Base-by-base conservation (phyloP, 2,888 invertebrate species). In the Druceiella hillmani region DNA sequence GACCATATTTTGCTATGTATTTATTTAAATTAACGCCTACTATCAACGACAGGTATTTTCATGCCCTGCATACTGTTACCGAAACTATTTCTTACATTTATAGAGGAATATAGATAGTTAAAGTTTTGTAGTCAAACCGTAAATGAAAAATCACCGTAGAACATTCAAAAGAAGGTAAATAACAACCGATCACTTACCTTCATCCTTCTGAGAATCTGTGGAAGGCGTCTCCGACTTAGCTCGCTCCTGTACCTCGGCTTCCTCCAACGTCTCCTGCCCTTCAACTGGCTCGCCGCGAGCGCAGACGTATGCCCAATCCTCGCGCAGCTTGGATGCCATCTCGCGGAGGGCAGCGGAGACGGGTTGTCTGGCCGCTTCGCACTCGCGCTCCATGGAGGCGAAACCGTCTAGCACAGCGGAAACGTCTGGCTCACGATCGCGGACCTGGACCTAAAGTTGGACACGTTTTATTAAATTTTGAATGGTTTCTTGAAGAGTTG, bases 361-460 rank as follows among this genome's bases (percentile, higher is more conserved):
- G 15, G 44, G 41, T 48, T 62, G 66, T 38, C 54, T 51, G 41
- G 64, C 64, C 26, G 53, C 61, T 17, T 32, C 50, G 47, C 71
- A 68, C 57, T 66, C 66, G 44, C 62, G 63, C 57, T 81, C 80
- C 51, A 81, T 58, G 59, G 78, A 77, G 36, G 74, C 76, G 58
- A 74, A 80, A 59, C 78, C 78, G 56, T 79, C 78, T 30, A 80
- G 53, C 28, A 79, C 71, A 50, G 79, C 79, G 49, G 72, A 73
- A 25, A 80, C 71, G 54, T 79, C 79, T 42, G 69, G 62, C 53
- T 76, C 76, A 33, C 70, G 74, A 50, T 78, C 79, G 41, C 59
- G 55, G 9, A 75, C 64, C 26, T 58, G 56, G 3, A 54, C 59
- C 75, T 75, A 51, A 3, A n/a, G n/a, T n/a, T n/a, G n/a, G n/a